phyloP scores from a whole-genome alignment of 2,113 vertebrate genomes.

The Damaliscus lunatus region DNA sequence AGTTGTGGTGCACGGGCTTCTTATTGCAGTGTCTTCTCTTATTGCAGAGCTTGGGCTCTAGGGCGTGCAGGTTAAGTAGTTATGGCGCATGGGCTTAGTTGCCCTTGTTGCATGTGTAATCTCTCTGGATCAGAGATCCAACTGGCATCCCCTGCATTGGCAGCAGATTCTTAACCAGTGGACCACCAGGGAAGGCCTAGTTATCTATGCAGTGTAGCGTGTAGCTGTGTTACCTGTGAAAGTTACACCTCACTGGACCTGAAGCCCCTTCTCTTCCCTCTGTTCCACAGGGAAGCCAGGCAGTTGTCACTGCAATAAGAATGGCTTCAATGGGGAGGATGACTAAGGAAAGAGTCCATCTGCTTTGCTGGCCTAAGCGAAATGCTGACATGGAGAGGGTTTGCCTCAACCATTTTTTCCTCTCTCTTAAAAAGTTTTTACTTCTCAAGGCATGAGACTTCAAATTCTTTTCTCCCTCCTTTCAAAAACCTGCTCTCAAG shows the following conservation, averaged over 20 bases:
- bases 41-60: not conserved
- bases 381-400: not conserved
- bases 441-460: not conserved
- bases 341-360: not conserved
- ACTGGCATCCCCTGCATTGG: not conserved
- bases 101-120: not conserved
- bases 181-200: not conserved
- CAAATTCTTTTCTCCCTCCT: not conserved
- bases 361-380: not conserved
- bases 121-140: not conserved
- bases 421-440: not conserved
- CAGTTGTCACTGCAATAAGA: not conserved
- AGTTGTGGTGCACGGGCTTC: not conserved
- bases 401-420: not conserved
- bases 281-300: not conserved
- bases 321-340: not conserved
- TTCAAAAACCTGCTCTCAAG: not conserved
- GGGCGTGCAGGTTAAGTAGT: not conserved
- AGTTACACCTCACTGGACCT: not conserved
- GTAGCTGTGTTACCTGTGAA: not conserved
- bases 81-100: not conserved
- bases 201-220: not conserved
- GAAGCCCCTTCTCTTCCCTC: not conserved
- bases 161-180: not conserved
- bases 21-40: not conserved